phyloP scores from a whole-genome alignment of 2,113 vertebrate species.

The Isichthys henryi region DNA sequence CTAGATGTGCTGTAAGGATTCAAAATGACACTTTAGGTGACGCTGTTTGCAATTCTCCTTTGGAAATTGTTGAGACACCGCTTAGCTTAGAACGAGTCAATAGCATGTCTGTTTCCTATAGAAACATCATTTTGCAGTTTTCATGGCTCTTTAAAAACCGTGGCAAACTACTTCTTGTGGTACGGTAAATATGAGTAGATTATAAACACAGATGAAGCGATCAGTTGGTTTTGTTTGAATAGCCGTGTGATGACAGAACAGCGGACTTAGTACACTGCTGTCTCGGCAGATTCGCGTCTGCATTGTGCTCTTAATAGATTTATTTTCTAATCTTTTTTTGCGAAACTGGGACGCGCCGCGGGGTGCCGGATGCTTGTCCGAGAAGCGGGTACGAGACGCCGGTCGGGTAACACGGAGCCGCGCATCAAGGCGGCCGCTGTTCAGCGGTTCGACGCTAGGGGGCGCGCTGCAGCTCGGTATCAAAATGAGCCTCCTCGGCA shows the following conservation, averaged over 20 bases:
- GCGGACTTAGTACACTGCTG: not conserved
- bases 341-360: not conserved
- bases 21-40: conserved; percentile 20
- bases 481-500: conserved; percentile 34
- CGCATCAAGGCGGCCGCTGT: conserved; percentile 38
- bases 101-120: conserved; percentile 17
- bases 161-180: not conserved
- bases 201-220: not conserved
- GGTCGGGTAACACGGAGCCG: conserved; percentile 1
- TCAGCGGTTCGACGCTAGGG: conserved; percentile 45
- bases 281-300: not conserved
- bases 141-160: conserved; percentile 10
- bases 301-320: not conserved
- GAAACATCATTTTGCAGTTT: not conserved
- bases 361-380: conserved; percentile 25
- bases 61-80: conserved; percentile 26
- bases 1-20: not conserved
- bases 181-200: not conserved
- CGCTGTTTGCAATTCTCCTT: conserved; percentile 21
- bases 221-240: not conserved
- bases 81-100: conserved; percentile 17
- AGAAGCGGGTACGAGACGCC: not conserved
- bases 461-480: conserved; percentile 49
- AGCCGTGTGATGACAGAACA: not conserved
- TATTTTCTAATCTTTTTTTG: not conserved